Conservation (phyloP, 2,888 invertebrate genomes). For the Cephus runcator region DNA sequence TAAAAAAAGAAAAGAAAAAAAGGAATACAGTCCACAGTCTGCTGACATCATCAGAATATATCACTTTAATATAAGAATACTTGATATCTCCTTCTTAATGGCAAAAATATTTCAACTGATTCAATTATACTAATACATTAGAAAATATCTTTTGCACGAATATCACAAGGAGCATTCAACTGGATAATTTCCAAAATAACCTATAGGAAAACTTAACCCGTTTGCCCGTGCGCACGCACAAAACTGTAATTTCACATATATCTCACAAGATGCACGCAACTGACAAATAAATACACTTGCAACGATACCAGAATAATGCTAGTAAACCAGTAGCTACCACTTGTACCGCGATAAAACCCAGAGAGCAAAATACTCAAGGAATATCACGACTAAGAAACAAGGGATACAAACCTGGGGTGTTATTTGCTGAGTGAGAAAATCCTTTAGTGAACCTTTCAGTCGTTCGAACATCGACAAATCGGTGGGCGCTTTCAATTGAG, state of each 20-base stretch:
- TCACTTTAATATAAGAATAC: neutral
- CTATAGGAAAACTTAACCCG: neutral
- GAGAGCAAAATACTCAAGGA: slow-evolving; percentile 36
- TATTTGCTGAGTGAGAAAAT: slow-evolving; percentile 53
- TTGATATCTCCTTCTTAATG: neutral
- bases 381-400: slow-evolving; percentile 45
- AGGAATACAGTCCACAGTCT: neutral
- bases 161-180: neutral
- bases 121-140: neutral
- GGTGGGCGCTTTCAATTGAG: slow-evolving; percentile 57
- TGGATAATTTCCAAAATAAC: neutral
- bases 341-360: slow-evolving; percentile 39
- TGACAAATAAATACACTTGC: neutral
- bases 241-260: neutral
- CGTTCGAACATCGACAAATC: slow-evolving; percentile 59
- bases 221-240: neutral
- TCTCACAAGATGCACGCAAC: slow-evolving; percentile 2
- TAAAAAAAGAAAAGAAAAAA: neutral
- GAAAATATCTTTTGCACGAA: neutral
- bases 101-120: neutral
- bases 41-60: too few species aligned
- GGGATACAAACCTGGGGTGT: slow-evolving; percentile 55
- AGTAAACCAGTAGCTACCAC: slow-evolving; percentile 16
- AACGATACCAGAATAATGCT: neutral
- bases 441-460: slow-evolving; percentile 56